Base-by-base conservation (phyloP, 1,140 invertebrate genomes). In the Halotydeus destructor region DNA sequence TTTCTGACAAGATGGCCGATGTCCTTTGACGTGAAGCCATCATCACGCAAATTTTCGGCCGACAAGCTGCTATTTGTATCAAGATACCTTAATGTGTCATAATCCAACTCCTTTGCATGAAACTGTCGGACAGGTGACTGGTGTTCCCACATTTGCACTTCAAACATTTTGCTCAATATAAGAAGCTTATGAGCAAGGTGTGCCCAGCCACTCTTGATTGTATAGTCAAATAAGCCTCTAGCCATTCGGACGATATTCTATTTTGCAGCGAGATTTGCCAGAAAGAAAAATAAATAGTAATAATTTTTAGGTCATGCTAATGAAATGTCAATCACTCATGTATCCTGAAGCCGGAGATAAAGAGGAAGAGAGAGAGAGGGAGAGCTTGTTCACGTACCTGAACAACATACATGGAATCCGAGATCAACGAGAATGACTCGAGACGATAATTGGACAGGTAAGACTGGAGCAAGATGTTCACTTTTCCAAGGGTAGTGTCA, bases 381-480 rank as follows among this genome's bases (percentile, higher is more conserved):
- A 40, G 14, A 27, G 39, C 21, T 3, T 38, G 3, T 3, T 3
- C 34, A 46, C 11, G 24, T 64, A 84, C 81, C 68, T 83, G 82
- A 35, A 76, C 79, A 18, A 96, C 78, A 57, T 93, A 97, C 14
- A 79, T 75, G 58, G 80, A 71, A 68, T 98, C 89, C 0, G 88
- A 93, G 41, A 82, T 69, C 4, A 98, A 62, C 0, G 89, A 96
- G 54, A 91, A 88, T 0, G 74, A 72, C 50, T 81, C 75, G 1
- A 93, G 70, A 30, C 66, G 62, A 22, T 73, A 74, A 45, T 76
- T 64, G 0, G 81, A 86, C 12, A 97, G 66, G 58, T 77, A 86
- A 0, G 82, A 77, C 61, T 98, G 93, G 45, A 99, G 69, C 4
- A 99, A 64, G 54, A 94, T 89, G 59, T 96, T 96, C 18, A 97